phyloP scores from a whole-genome alignment of 2,113 vertebrate genomes.

The Phainopepla nitens region DNA sequence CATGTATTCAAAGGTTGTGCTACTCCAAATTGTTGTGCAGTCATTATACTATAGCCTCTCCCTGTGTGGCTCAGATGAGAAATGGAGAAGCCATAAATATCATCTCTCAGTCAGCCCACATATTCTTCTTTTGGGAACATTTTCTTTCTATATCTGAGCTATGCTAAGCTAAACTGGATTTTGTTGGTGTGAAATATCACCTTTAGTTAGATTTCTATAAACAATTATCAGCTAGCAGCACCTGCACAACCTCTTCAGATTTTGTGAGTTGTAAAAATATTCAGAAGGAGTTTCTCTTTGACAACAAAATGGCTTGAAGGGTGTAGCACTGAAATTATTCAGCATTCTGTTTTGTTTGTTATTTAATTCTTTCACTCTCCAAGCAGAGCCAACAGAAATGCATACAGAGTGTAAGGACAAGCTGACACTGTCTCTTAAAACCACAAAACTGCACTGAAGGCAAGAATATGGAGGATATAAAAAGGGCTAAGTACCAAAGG shows the following conservation, averaged over 20 bases:
- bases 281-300: background rate
- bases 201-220: background rate
- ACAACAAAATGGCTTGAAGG: background rate
- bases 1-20: background rate
- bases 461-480: background rate
- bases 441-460: background rate
- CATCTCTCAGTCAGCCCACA: background rate
- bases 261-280: background rate
- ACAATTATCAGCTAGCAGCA: background rate
- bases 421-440: background rate
- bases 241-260: background rate
- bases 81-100: background rate
- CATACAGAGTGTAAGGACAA: background rate
- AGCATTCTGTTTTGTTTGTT: background rate
- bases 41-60: background rate
- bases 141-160: background rate
- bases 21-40: background rate
- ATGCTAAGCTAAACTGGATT: background rate
- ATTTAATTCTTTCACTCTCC: background rate
- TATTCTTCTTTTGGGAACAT: background rate
- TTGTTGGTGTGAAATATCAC: background rate
- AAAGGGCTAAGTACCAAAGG: background rate
- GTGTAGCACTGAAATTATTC: background rate
- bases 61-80: background rate
- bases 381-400: background rate